Base-by-base conservation (phyloP, 92 coral and sea anemone species). In the Porites cylindrica region DNA sequence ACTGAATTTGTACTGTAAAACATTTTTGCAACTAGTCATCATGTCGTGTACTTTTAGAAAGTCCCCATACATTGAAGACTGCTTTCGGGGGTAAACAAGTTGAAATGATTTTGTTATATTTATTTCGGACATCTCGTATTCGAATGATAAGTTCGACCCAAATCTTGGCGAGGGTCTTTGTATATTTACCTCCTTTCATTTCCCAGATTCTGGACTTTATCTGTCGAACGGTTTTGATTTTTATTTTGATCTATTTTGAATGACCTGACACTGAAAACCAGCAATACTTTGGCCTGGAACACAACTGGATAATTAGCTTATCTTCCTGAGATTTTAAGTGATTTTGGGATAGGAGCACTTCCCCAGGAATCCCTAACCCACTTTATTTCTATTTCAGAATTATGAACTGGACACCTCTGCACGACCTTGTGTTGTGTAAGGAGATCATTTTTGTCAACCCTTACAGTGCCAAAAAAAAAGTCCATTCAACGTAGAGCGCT, bases 371-470 rank as follows among this genome's bases (percentile, higher is more conserved):
- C 72, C 51, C 72, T 67, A 24, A 24, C 21, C 72, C 26, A 67
- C 72, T 70, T 18, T 72, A 43, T 38, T 72, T 72, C 20, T 59
- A 43, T 71, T 63, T 9, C 81, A 73, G 77, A 47, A 81, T 88
- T 62, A 88, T 88, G 82, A 80, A 26, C 23, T 80, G 91, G 91
- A 88, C 81, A 60, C 32, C 32, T 29, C 32, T 29, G 32, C 32
- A 2, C 32, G 32, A 29, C 32, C 32, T 29, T 29, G 32, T 77
- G 24, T 50, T 83, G 8, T 89, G 88, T 65, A 77, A 82, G 82
- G 92, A 82, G 78, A 58, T 85, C 32, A 29, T 90, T 1, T 82
- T 77, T 82, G 84, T 77, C 13, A 89, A 82, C 74, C 88, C 84
- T 8, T 82, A 54, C 77, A 69, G 79, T 13, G 76, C 89, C 54